Evolutionary conservation across 2,888 invertebrate species (phyloP).

Genomic region (Tenthredo notha): DNA sequence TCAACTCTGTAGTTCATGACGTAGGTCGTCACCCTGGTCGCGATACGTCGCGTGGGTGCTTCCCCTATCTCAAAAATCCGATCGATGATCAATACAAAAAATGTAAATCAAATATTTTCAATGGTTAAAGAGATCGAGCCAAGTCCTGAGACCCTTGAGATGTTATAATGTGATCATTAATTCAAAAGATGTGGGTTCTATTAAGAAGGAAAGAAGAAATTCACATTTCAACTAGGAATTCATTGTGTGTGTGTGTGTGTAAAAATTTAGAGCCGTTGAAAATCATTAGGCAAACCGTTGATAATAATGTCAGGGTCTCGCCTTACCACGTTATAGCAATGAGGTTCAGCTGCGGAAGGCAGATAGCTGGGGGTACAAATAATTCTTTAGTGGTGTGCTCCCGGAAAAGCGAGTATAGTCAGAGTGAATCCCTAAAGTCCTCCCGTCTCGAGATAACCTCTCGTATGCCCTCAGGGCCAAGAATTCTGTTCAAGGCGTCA

Average conservation of each 20-base stretch:
- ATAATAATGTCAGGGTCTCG: background rate
- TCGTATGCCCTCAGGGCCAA: conserved; percentile 25
- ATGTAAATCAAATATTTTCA: background rate
- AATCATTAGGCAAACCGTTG: background rate
- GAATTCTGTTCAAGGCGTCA: conserved; percentile 28
- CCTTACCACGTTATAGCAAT: background rate
- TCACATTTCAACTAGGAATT: background rate
- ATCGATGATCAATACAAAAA: background rate
- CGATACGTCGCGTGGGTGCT: background rate
- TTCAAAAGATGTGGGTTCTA: background rate
- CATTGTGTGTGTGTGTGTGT: background rate
- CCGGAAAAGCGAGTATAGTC: conserved; percentile 62
- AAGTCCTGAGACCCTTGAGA: background rate
- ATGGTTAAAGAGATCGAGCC: background rate
- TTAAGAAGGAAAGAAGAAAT: background rate
- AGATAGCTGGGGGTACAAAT: conserved; percentile 64
- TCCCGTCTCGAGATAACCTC: conserved; percentile 64
- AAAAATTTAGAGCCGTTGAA: background rate
- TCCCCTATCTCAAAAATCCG: background rate
- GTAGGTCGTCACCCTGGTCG: conserved; percentile 56
- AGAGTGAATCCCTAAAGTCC: conserved; percentile 58
- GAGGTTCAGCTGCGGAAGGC: conserved; percentile 38
- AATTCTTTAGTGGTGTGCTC: conserved; percentile 64
- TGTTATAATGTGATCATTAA: background rate
- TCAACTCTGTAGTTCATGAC: conserved; percentile 68